These are phyloP conservation scores for Monochamus alternatus DNA, from an alignment of 2,888 invertebrate genomes.

Conservation along the genomic window DNA sequence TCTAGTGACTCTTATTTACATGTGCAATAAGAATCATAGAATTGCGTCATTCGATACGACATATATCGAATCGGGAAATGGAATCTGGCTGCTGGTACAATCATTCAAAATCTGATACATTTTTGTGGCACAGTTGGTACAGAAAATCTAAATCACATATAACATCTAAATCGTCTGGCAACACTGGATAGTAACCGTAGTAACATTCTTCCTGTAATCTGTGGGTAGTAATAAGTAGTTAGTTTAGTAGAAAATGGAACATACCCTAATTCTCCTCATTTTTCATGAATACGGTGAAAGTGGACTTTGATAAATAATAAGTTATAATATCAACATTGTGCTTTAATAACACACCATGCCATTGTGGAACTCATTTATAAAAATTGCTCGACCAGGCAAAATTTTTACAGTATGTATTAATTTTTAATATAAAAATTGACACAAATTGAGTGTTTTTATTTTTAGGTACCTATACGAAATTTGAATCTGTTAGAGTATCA, in stretches of 20 bases:
- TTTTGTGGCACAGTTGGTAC: too few species aligned
- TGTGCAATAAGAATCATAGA: too few species aligned
- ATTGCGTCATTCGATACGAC: too few species aligned
- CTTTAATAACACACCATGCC: constrained; percentile 38
- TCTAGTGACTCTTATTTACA: too few species aligned
- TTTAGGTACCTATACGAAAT: constrained; percentile 73
- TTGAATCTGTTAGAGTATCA: constrained; percentile 97
- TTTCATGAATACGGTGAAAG: not conserved
- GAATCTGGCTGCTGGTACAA: too few species aligned
- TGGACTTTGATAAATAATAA: constrained; percentile 23
- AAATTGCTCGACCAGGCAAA: constrained; percentile 54
- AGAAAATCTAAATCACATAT: too few species aligned
- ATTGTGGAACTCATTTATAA: constrained; percentile 58
- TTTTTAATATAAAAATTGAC: constrained; percentile 5
- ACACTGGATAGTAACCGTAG: too few species aligned
- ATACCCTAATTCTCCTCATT: too few species aligned
- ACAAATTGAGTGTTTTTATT: not conserved
- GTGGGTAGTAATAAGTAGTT: not conserved
- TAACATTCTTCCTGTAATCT: too few species aligned
- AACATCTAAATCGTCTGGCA: too few species aligned
- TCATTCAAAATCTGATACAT: too few species aligned
- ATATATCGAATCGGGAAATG: too few species aligned
- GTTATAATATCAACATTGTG: not conserved
- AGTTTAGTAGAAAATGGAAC: not conserved
- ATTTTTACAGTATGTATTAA: constrained; percentile 52